Base-by-base conservation (phyloP, 2,888 invertebrate species). In the Hirtodrosophila confusa region DNA sequence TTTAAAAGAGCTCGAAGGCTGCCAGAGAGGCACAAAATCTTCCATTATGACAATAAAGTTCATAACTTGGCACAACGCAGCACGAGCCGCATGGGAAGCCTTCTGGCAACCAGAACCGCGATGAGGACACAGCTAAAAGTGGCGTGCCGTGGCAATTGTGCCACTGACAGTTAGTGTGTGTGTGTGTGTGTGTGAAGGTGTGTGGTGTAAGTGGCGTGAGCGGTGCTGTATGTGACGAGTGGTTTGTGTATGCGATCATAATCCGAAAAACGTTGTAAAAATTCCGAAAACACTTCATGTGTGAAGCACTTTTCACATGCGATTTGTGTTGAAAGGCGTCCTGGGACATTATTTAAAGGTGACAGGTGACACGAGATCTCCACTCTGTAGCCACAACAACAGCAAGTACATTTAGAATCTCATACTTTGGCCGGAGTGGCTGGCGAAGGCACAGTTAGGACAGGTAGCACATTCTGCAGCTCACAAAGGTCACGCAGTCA, bases 241-340 rank as follows among this genome's bases (percentile, higher is more conserved):
- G 65, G 69, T 65, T 72, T 56, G 58, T 70, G 75, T 70, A 49
- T 75, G 65, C 57, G 82, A 74, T 80, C 74, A 72, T 80, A 75
- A 76, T 79, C 74, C 80, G 53, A 71, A 80, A 77, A 83, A 69
- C 66, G 69, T 72, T 68, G 72, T 69, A 80, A 71, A 71, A 69
- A 71, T 76, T 69, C 60, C 36, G 55, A 71, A 75, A 75, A 71
- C 84, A 83, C 78, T 84, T 84, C 80, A 79, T 79, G 83, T 89
- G 88, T 80, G 83, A 85, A 88, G 75, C 77, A 84, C 89, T 88
- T 88, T 88, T 89, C 89, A 88, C 86, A 86, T 88, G 74, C 86
- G 88, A 89, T 89, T 89, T 89, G 88, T 88, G 88, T 77, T 89
- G 88, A 89, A 89, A 89, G 84, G 87, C 83, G 82, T 80, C 86